Conservation (phyloP, 2,797 vertebrate genomes). For the Falco novaeseelandiae region DNA sequence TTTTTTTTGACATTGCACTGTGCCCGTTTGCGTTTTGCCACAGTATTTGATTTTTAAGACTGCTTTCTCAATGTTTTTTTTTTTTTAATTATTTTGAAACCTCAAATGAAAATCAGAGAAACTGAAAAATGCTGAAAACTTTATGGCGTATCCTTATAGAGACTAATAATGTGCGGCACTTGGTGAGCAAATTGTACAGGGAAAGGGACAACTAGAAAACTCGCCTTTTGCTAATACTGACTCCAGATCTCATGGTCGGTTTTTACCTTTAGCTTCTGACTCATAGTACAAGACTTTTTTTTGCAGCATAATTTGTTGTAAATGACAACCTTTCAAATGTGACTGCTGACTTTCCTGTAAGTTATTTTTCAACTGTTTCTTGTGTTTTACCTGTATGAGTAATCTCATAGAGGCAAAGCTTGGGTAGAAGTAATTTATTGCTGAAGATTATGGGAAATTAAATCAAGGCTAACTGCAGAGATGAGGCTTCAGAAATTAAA, state of each 20-base stretch:
- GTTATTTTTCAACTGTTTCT: background rate
- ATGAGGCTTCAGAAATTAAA: background rate
- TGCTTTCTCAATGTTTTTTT: background rate
- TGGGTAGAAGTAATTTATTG: background rate
- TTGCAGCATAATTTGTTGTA: background rate
- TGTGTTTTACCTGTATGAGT: background rate
- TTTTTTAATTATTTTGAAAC: background rate
- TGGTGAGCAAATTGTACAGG: background rate
- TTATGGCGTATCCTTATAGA: background rate
- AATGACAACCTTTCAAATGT: background rate
- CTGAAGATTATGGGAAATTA: slow-evolving; percentile 22
- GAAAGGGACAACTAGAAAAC: background rate
- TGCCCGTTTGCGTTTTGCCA: background rate
- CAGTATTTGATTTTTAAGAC: background rate
- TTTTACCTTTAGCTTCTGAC: background rate
- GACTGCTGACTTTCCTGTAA: background rate
- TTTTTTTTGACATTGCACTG: background rate
- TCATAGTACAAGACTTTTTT: background rate
- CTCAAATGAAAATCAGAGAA: background rate
- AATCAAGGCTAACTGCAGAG: slow-evolving; percentile 4
- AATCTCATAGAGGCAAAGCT: background rate
- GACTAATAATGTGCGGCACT: background rate
- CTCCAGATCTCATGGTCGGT: background rate
- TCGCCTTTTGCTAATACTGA: background rate
- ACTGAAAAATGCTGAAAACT: background rate